Conservation (phyloP, 2,888 invertebrate species). For the Drosophila mimetica region DNA sequence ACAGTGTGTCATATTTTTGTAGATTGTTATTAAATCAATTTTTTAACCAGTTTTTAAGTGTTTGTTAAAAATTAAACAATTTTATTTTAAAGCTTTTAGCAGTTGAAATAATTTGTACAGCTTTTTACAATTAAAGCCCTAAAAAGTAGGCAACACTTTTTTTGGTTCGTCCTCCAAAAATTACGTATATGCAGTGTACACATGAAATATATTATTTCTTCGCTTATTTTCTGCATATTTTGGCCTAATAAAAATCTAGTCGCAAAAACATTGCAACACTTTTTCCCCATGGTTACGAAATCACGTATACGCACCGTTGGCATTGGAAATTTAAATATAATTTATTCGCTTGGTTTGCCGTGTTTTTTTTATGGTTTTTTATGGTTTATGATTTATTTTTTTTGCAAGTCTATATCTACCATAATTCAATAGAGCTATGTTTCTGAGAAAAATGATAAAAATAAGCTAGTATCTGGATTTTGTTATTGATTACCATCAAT, state of each 20-base stretch:
- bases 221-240: not conserved
- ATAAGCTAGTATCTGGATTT: not conserved
- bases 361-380: constrained; percentile 1
- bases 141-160: constrained; percentile 3
- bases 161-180: not conserved
- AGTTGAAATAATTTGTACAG: not conserved
- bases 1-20: not conserved
- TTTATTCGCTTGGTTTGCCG: not conserved
- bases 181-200: constrained; percentile 7
- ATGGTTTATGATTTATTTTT: no score
- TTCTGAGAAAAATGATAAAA: not conserved
- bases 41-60: no score
- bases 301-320: constrained; percentile 5
- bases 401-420: not conserved
- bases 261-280: not conserved
- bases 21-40: no score
- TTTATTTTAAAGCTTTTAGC: not conserved
- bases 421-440: not conserved
- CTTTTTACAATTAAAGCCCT: no score
- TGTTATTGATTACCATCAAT: not conserved
- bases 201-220: no score
- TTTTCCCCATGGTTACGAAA: not conserved
- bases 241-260: not conserved
- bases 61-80: no score
- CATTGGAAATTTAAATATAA: not conserved